Conservation (phyloP, 2,113 vertebrate species). For the Phylloscopus trochiloides region DNA sequence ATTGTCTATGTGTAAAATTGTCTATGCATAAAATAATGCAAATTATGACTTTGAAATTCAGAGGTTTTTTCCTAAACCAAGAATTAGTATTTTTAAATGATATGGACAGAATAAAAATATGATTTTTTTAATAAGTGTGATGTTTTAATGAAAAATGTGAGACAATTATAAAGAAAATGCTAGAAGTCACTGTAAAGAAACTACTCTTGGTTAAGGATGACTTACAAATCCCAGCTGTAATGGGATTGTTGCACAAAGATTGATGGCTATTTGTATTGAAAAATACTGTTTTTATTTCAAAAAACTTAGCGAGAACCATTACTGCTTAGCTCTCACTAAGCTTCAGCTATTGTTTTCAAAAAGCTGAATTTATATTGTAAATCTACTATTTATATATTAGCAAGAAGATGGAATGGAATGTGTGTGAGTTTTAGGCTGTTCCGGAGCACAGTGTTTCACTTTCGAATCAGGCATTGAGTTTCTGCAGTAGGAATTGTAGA, state of each 20-base stretch:
- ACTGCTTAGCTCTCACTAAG: neutral
- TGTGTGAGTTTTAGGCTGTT: neutral
- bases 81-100: neutral
- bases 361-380: neutral
- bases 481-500: neutral
- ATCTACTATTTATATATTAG: neutral
- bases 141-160: neutral
- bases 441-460: too few species aligned
- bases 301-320: neutral
- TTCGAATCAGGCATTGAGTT: neutral
- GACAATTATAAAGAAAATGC: neutral
- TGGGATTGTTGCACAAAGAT: neutral
- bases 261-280: neutral
- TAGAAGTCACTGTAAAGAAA: neutral
- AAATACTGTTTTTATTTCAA: neutral
- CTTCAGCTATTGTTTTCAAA: neutral
- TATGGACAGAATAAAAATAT: neutral
- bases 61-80: neutral
- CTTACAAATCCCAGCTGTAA: neutral
- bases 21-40: neutral
- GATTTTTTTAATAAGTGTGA: neutral
- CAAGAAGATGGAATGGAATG: neutral
- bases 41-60: neutral
- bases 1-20: neutral
- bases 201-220: neutral